Evolutionary conservation across 2,797 vertebrate genomes (phyloP).

Genomic region (Schizothorax lantsangensis): DNA sequence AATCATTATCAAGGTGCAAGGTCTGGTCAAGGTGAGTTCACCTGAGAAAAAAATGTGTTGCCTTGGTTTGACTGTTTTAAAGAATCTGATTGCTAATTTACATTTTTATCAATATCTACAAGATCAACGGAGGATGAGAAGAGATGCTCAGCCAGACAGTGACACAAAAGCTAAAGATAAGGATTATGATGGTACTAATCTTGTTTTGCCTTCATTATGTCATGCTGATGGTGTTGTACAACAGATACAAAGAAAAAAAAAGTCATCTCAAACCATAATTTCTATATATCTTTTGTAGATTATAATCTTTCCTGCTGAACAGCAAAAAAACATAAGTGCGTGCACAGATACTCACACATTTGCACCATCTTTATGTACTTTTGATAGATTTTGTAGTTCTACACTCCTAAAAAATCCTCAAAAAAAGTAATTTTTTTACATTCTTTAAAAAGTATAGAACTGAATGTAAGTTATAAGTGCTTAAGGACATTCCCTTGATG

Average conservation of each 20-base stretch:
- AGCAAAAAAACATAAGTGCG: too few species aligned
- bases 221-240: not conserved
- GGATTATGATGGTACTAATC: slow-evolving; percentile 53
- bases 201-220: not conserved
- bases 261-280: not conserved
- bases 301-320: too few species aligned
- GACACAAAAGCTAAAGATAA: slow-evolving; percentile 39
- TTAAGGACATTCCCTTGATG: too few species aligned
- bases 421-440: too few species aligned
- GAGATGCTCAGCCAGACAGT: slow-evolving; percentile 6
- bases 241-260: not conserved
- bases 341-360: too few species aligned
- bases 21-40: not conserved
- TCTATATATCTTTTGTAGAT: slow-evolving; percentile 53
- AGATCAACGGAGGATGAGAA: slow-evolving; percentile 40
- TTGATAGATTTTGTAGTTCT: too few species aligned
- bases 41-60: not conserved
- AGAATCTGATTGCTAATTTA: not conserved
- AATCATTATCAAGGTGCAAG: not conserved
- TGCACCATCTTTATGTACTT: too few species aligned
- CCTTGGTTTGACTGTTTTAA: not conserved
- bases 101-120: not conserved
- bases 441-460: too few species aligned
- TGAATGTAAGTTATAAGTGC: too few species aligned
- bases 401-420: too few species aligned